Evolutionary conservation across 2,797 vertebrate species (phyloP), one percentile per base, ranked within the genome.

Genomic region (Amblyopsis hoosieri): DNA sequence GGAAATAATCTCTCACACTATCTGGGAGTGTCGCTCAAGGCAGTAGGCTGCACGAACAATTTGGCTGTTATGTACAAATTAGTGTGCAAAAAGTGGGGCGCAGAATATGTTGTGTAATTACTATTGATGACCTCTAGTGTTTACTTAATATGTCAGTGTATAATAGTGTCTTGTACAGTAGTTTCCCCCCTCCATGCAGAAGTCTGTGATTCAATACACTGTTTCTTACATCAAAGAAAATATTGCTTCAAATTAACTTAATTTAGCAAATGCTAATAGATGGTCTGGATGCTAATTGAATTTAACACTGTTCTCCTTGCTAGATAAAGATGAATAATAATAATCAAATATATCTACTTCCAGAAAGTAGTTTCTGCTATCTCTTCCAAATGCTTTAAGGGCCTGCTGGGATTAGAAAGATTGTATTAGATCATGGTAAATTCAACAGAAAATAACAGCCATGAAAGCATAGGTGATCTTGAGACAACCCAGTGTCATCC

Each of bases 1-100:
- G 63, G 58, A 74, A 67, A 57, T 68, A 13, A 78, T 76, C 73
- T 78, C 67, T 42, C 67, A 62, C 73, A 69, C 60, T 64, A 53
- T 76, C 64, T 67, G 63, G 59, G 65, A 1, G 63, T 60, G 68
- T 62, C 1, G 52, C 75, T 74, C 45, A 4, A 51, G 71, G 69
- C 74, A n/a, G 55, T 61, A 15, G 31, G n/a, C 48, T 37, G 2
- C 33, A 37, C 33, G 7, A 37, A 37, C 33, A 37, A 37, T 29
- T 59, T 56, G 13, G 42, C 14, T 62, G 62, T 64, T 66, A 54
- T 17, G 55, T 63, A 69, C 71, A 78, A 82, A 83, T 82, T 61
- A 55, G 19, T 53, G 64, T 54, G 11, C 50, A 46, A 3, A 52
- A 29, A 29, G 23, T 4, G 23, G 23, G 23, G 3, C 3, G 14